These are phyloP conservation scores for Remorina albescens DNA, from an alignment of 2,797 vertebrate species.

Conservation along the genomic window DNA sequence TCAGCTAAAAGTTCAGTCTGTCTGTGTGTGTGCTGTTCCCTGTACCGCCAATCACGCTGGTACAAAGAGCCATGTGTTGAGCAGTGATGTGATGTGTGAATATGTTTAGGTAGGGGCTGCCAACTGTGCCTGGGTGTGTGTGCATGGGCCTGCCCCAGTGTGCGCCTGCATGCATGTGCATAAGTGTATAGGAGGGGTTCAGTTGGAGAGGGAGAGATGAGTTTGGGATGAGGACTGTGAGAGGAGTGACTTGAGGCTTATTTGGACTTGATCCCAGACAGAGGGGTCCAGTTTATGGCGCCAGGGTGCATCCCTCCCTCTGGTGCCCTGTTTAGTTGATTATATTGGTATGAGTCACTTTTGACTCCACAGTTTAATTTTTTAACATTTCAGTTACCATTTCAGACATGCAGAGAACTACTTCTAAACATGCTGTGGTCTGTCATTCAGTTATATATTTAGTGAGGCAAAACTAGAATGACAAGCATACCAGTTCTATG, in stretches of 20 bases:
- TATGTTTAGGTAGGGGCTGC: constrained; percentile 77
- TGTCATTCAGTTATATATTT: neutral
- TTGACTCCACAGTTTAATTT: constrained; percentile 33
- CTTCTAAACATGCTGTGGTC: neutral
- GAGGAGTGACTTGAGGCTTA: constrained; percentile 67
- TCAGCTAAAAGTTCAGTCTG: constrained; percentile 64
- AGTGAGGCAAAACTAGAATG: neutral
- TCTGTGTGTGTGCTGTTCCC: constrained; percentile 34
- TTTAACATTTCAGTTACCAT: constrained; percentile 10
- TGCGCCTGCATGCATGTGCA: too few relatives aligned
- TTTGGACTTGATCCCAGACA: constrained; percentile 75
- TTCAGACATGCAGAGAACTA: neutral
- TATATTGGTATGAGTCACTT: constrained; percentile 46
- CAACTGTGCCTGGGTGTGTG: constrained; percentile 68
- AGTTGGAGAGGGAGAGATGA: constrained; percentile 53
- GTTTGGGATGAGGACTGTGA: constrained; percentile 63
- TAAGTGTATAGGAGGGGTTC: constrained; percentile 29
- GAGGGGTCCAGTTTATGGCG: constrained; percentile 73
- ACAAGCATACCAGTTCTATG: neutral
- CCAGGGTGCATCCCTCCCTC: constrained; percentile 68
- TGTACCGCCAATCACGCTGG: constrained; percentile 67
- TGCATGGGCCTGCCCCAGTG: constrained; percentile 36
- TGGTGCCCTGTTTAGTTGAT: constrained; percentile 51
- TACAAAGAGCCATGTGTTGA: constrained; percentile 86
- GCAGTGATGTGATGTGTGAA: constrained; percentile 81